Percentiles rank a stretch among this genome's conserved stretches.
Evolutionary conservation across 2,797 vertebrate genomes (phyloP).

Genomic region (Hybognathus amarus): DNA sequence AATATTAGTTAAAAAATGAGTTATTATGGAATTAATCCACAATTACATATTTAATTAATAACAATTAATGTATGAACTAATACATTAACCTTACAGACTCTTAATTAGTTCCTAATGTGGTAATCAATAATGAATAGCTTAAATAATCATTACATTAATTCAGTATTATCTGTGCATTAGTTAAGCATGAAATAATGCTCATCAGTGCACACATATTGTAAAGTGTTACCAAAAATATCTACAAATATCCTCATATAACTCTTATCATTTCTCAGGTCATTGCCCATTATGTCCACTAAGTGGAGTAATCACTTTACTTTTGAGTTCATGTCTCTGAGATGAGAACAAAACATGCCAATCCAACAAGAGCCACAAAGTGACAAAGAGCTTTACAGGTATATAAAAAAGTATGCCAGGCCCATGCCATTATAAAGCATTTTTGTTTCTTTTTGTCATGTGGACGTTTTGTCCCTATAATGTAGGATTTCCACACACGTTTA

Average conservation of each 20-base stretch:
- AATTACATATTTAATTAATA: no score
- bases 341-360: neutral
- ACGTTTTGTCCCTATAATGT: neutral
- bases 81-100: no score
- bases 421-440: neutral
- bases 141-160: no score
- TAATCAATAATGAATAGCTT: no score
- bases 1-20: no score
- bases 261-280: neutral
- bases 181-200: no score
- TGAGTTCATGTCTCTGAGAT: neutral
- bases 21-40: no score
- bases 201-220: no score
- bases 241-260: neutral
- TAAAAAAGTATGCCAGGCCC: neutral
- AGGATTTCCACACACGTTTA: neutral
- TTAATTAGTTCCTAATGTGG: no score
- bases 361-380: neutral
- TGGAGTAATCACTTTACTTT: constrained; percentile 13
- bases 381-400: neutral
- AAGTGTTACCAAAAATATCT: no score
- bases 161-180: no score
- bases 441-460: neutral
- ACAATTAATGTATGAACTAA: no score
- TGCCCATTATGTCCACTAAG: neutral